These are phyloP conservation scores for Centrocercus urophasianus DNA, from an alignment of 2,113 vertebrate species.

Conservation along the genomic window DNA sequence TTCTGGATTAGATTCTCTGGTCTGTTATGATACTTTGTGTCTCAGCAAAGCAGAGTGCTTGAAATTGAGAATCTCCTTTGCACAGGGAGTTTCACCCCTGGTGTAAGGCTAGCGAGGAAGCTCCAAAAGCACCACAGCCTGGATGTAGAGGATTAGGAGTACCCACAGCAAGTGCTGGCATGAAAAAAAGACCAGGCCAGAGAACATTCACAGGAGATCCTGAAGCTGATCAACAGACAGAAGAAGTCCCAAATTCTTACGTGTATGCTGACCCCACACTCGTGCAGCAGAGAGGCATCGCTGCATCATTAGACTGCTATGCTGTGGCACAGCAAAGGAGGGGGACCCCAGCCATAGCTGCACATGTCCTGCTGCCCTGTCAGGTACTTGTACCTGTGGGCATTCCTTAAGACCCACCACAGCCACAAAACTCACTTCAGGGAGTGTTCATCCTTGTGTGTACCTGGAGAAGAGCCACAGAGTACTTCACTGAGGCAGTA, in stretches of 20 bases:
- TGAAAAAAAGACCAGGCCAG: background rate
- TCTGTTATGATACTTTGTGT: slow-evolving; percentile 24
- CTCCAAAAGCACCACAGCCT: background rate
- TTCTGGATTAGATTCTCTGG: background rate
- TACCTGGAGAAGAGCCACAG: background rate
- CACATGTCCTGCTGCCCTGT: background rate
- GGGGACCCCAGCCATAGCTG: accelerated
- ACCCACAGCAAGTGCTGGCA: background rate
- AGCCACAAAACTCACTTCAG: background rate
- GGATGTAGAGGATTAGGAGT: background rate
- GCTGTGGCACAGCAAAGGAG: background rate
- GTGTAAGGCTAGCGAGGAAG: background rate
- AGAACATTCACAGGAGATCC: background rate
- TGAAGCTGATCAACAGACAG: accelerated
- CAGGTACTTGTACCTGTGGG: background rate
- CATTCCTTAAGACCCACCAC: background rate
- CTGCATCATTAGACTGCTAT: background rate
- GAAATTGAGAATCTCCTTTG: background rate
- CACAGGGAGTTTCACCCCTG: background rate
- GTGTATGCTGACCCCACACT: accelerated
- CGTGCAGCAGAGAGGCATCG: background rate
- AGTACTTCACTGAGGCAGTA: background rate
- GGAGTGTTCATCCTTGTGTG: background rate
- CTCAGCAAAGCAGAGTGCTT: background rate
- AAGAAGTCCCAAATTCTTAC: background rate